Percentiles rank a stretch among this genome's conserved stretches.
These are phyloP conservation scores for Erpornis zantholeuca DNA, from an alignment of 2,113 vertebrate species.

Conservation along the genomic window DNA sequence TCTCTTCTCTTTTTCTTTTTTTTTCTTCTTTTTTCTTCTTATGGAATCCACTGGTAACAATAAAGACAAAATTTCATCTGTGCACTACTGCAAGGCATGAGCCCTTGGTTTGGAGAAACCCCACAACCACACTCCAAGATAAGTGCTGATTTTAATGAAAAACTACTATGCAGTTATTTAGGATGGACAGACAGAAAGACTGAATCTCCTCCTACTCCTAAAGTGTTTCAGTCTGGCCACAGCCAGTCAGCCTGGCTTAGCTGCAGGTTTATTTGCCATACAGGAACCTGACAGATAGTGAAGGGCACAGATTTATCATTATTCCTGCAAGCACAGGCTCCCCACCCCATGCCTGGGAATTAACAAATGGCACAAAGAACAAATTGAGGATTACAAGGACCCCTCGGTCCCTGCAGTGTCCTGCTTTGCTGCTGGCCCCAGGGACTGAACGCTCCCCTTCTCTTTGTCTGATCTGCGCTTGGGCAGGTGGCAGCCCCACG, in stretches of 20 bases:
- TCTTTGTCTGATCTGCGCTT: background rate
- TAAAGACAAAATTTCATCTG: background rate
- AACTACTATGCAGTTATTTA: background rate
- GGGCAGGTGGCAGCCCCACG: slow-evolving; percentile 1
- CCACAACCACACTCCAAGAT: background rate
- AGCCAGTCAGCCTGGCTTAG: background rate
- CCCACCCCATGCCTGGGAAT: background rate
- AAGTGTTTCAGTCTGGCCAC: background rate
- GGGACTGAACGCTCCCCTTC: background rate
- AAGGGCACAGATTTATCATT: slow-evolving; percentile 8
- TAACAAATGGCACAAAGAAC: background rate
- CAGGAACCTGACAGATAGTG: background rate
- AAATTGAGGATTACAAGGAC: slow-evolving; percentile 37
- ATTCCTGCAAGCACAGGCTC: background rate
- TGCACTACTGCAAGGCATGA: background rate
- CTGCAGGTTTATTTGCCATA: background rate
- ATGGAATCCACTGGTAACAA: background rate
- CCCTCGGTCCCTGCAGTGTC: background rate
- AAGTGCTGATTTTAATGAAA: background rate
- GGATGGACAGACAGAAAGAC: background rate
- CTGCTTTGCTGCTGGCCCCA: background rate
- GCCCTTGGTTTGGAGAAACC: background rate
- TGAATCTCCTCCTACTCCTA: background rate
- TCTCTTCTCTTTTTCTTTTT: background rate
- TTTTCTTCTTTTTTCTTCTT: background rate